Base-by-base conservation (phyloP, 2,113 vertebrate species). In the Pachycephala philippinensis region DNA sequence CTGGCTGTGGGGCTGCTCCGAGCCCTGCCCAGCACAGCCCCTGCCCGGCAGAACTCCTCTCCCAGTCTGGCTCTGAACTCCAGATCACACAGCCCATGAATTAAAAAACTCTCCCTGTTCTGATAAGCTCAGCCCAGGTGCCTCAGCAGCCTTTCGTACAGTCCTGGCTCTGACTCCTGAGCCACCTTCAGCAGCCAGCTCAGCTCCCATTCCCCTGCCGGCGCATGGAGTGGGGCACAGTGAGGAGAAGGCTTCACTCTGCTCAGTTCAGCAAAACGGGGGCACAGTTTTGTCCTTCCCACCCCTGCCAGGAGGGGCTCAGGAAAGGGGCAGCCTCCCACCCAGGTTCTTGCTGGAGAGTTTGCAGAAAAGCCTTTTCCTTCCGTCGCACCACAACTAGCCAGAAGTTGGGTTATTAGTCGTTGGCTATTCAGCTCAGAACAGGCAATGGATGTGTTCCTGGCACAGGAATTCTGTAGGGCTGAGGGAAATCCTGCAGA, bases 51-150 rank as follows among this genome's bases (percentile, higher is more conserved):
- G 54, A 57, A 5, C 54, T 39, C 17, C 11, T 3, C 37, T 16
- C 23, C 1, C 1, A 6, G 2, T 1, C 9, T 2, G 33, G 14
- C 81, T 13, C 20, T 0, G 2, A 8, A 5, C 63, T 72, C 26
- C 1, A 2, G 21, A 49, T 30, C 5, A 16, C 57, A 14, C 44
- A 44, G 37, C 44, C 40, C 13, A 0, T 2, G 19, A 15, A 9
- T 26, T 44, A 3, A 18, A 26, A 8, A 28, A 1, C 21, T 11
- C 49, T 22, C 33, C 35, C 15, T 18, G 1, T 11, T 45, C 54
- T 16, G 26, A 3, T 1, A 8, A 11, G 27, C 1, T 0, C 66
- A 11, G 52, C 0, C 16, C 66, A 20, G n/a, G 8, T 0, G 3
- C 17, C 69, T 7, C 61, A 7, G 30, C 1, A 4, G 42, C 45